Evolutionary conservation across 2,113 vertebrate species (phyloP).

Genomic region (Illadopsis cleaveri): DNA sequence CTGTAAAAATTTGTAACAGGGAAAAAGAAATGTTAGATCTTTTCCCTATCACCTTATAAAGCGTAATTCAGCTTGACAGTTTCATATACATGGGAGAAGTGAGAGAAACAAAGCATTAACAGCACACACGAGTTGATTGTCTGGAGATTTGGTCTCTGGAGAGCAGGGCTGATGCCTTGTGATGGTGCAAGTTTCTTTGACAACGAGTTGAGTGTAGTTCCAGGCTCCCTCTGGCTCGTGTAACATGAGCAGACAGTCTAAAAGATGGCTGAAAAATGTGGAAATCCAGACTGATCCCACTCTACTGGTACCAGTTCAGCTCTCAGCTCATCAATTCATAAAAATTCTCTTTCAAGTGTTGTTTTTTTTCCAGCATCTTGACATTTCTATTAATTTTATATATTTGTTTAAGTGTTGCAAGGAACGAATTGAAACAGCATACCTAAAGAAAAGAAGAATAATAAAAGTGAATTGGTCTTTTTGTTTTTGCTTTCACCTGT

Average conservation of each 20-base stretch:
- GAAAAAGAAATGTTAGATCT: slow-evolving; percentile 5
- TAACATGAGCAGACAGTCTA: slow-evolving; percentile 73
- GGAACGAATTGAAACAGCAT: background rate
- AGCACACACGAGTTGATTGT: slow-evolving; percentile 73
- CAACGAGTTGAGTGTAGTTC: slow-evolving; percentile 61
- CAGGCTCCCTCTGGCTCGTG: slow-evolving; percentile 69
- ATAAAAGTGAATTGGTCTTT: background rate
- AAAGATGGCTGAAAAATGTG: background rate
- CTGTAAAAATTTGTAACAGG: slow-evolving; percentile 71
- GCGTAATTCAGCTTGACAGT: background rate
- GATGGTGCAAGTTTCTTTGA: slow-evolving; percentile 79
- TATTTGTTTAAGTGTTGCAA: background rate
- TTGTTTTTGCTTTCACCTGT: background rate
- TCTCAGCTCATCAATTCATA: background rate
- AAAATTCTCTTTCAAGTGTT: background rate
- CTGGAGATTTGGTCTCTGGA: slow-evolving; percentile 72
- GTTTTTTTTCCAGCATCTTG: background rate
- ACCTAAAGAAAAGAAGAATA: background rate
- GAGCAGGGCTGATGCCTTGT: slow-evolving; percentile 75
- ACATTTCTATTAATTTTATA: background rate
- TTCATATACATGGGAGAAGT: slow-evolving; percentile 12
- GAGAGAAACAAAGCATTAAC: slow-evolving; percentile 78
- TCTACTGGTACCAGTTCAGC: background rate
- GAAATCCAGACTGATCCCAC: background rate
- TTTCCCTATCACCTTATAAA: slow-evolving; percentile 28